phyloP scores from a whole-genome alignment of 1,140 invertebrate species.

The Aplysia californica region DNA sequence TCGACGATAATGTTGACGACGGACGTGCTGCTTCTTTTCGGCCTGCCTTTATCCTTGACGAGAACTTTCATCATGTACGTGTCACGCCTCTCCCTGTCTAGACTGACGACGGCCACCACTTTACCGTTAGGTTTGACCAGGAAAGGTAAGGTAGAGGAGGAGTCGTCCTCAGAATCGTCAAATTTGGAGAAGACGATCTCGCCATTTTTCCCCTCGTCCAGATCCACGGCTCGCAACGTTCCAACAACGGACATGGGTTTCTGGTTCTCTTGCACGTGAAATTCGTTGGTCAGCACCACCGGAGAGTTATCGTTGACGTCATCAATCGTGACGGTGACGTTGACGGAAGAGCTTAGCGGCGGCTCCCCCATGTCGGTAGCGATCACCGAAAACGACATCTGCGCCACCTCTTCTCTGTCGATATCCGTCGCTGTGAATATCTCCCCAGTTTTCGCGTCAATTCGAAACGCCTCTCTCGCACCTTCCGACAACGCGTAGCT shows the following conservation, averaged over 20 bases:
- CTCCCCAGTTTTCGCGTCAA: neutral
- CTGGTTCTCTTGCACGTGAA: neutral
- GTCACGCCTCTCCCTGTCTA: neutral
- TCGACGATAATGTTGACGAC: neutral
- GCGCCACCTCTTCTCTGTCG: neutral
- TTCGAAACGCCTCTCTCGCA: neutral
- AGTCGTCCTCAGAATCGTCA: neutral
- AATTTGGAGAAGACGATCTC: neutral
- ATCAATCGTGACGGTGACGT: neutral
- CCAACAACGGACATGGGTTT: neutral
- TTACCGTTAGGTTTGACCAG: neutral
- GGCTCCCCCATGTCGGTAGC: constrained; percentile 1
- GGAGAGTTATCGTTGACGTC: constrained; percentile 10
- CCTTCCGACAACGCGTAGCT: neutral
- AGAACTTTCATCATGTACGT: neutral
- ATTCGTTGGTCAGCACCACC: neutral
- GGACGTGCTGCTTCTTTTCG: neutral
- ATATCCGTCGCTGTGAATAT: neutral
- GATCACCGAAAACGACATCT: neutral
- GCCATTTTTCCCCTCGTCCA: neutral
- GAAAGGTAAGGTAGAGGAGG: neutral
- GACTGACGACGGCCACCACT: neutral
- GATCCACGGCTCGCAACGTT: neutral
- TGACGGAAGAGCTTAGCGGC: neutral
- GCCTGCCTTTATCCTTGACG: neutral